Evolutionary conservation across 2,888 invertebrate genomes (phyloP), one percentile per base, ranked within the genome.

Genomic region (Sabatieria punctata): DNA sequence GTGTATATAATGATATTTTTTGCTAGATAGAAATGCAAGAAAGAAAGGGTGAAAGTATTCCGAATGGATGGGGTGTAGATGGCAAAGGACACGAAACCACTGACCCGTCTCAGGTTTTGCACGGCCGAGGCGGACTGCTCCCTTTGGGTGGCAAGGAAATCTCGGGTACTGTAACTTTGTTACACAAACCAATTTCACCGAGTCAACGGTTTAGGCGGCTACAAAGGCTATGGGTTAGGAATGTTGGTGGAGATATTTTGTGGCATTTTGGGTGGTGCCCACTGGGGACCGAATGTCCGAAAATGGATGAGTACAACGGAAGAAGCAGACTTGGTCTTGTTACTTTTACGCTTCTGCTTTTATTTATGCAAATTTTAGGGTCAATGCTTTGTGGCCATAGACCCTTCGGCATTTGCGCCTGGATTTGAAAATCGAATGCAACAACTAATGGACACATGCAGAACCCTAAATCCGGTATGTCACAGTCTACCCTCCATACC

Each of bases 191-290:
- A 49, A 22, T 47, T 21, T 35, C 11, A 35, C 27, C 24, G 23
- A 13, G 36, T 13, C 15, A 11, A 15, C 18, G 18, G 58, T 43
- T 58, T 60, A 55, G 65, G 68, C 2, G 84, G 88, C 2, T 88
- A 85, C 70, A 91, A 91, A 65, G 89, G 89, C 0, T 85, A 77
- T 56, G 88, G 88, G 0, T 68, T 89, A 6, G 78, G 78, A 0
- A 75, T 81, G 49, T 74, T 88, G 75, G 85, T 86, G 2, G 91
- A 93, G 59, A 70, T 85, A 1, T 75, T 89, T 48, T 80, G 80
- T 60, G 88, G 88, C n/a, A 75, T 88, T 22, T 19, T 38, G 38
- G 52, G 57, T 70, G 77, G 76, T n/a, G 67, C 78, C 0, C 70
- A 74, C 1, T 84, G 77, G 60, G 85, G 84, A 0, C 80, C 80